Evolutionary conservation across 2,113 vertebrate species (phyloP).

Genomic region (Phodopus roborovskii): DNA sequence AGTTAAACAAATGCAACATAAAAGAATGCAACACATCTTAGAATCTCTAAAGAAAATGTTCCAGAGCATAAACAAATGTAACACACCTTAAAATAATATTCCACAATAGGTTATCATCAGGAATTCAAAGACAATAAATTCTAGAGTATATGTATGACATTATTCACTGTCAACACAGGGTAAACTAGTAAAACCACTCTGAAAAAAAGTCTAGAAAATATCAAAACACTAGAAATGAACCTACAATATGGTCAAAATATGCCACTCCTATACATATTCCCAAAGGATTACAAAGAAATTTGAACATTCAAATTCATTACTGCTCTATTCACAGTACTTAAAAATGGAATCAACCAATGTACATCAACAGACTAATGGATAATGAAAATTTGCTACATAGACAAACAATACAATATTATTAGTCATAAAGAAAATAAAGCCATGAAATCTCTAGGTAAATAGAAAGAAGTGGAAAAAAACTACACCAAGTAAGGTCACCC

Average conservation of each 20-base stretch:
- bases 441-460: not conserved
- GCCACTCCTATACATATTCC: not conserved
- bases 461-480: not conserved
- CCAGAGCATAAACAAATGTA: too few species aligned
- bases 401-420: not conserved
- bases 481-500: not conserved
- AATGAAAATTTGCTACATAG: not conserved
- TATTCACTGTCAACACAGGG: not conserved
- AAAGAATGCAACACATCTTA: too few species aligned
- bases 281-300: not conserved
- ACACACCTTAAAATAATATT: too few species aligned
- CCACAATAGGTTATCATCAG: not conserved
- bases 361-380: not conserved
- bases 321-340: not conserved
- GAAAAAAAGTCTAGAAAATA: not conserved
- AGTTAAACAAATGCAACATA: too few species aligned
- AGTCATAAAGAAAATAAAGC: not conserved
- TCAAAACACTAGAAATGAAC: not conserved
- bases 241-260: too few species aligned
- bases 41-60: too few species aligned
- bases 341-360: not conserved
- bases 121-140: not conserved
- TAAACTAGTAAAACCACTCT: not conserved
- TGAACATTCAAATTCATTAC: not conserved
- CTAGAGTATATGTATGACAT: not conserved